These are phyloP conservation scores for Lepidocolaptes lacrymiger DNA, from an alignment of 2,797 vertebrate genomes.

Conservation along the genomic window DNA sequence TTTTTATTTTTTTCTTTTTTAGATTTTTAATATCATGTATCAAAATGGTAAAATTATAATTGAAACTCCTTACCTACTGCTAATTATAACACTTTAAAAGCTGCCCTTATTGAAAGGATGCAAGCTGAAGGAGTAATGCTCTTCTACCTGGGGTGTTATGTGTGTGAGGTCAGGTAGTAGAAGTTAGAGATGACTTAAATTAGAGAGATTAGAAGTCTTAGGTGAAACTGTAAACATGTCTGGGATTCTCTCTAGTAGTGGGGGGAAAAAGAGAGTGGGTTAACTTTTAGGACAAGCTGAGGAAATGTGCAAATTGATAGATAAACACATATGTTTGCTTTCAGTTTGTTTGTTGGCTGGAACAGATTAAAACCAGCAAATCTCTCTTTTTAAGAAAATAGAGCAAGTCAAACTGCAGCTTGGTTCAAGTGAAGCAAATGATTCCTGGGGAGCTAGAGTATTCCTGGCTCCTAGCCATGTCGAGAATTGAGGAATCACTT, in stretches of 20 bases:
- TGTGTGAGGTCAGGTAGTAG: neutral
- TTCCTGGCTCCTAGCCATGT: neutral
- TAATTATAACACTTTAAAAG: neutral
- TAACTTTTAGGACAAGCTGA: neutral
- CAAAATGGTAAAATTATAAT: neutral
- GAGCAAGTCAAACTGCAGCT: neutral
- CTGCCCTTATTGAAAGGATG: neutral
- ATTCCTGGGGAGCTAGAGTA: neutral
- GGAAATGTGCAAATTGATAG: neutral
- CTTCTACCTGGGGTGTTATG: neutral
- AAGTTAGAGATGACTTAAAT: neutral
- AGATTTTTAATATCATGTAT: neutral
- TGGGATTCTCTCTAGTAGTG: neutral
- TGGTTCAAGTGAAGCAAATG: neutral
- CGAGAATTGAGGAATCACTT: neutral
- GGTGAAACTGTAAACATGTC: neutral
- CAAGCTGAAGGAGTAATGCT: neutral
- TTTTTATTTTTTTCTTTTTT: fast-evolving
- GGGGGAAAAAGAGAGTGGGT: no score
- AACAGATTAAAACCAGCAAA: neutral
- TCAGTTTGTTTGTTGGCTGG: neutral
- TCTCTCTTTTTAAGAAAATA: neutral
- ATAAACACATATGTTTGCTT: neutral
- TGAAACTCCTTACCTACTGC: neutral
- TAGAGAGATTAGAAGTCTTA: neutral